Percentiles rank a stretch among this genome's conserved stretches.
These are phyloP conservation scores for Brachynemurus nebulosus DNA, from an alignment of 2,888 invertebrate genomes.

Conservation along the genomic window DNA sequence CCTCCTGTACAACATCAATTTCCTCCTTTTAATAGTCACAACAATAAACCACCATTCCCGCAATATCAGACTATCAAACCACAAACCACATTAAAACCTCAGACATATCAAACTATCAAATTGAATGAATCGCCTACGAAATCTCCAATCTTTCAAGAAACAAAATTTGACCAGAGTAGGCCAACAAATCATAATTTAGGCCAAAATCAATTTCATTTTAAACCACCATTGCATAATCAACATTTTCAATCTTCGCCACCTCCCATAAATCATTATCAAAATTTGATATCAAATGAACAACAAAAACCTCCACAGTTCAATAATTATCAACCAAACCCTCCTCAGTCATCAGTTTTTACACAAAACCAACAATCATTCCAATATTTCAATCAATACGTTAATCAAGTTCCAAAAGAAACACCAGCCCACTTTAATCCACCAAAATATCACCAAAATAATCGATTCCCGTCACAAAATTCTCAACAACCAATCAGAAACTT, in stretches of 20 bases:
- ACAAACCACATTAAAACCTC: slow-evolving; percentile 21
- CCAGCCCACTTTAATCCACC: slow-evolving; percentile 13
- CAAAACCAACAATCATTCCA: slow-evolving; percentile 3
- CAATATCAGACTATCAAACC: slow-evolving; percentile 28
- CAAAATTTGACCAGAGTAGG: too few relatives aligned
- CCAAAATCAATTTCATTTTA: too few relatives aligned
- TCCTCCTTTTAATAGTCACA: slow-evolving; percentile 17
- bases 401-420: not conserved
- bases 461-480: slow-evolving; percentile 7
- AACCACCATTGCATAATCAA: slow-evolving; percentile 10
- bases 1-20: slow-evolving; percentile 21
- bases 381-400: slow-evolving; percentile 9
- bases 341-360: slow-evolving; percentile 15
- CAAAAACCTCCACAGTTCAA: slow-evolving; percentile 11
- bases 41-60: slow-evolving; percentile 14
- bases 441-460: slow-evolving; percentile 15
- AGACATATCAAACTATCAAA: slow-evolving; percentile 10
- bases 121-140: slow-evolving; percentile 19
- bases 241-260: slow-evolving; percentile 4
- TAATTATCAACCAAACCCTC: slow-evolving; percentile 17
- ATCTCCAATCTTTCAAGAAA: slow-evolving; percentile 13
- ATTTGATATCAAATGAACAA: not conserved
- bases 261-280: not conserved
- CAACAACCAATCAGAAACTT: slow-evolving; percentile 16
- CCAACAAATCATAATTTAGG: too few relatives aligned